Base-by-base conservation (phyloP, 2,113 vertebrate genomes). In the Grammomys dolichurus region DNA sequence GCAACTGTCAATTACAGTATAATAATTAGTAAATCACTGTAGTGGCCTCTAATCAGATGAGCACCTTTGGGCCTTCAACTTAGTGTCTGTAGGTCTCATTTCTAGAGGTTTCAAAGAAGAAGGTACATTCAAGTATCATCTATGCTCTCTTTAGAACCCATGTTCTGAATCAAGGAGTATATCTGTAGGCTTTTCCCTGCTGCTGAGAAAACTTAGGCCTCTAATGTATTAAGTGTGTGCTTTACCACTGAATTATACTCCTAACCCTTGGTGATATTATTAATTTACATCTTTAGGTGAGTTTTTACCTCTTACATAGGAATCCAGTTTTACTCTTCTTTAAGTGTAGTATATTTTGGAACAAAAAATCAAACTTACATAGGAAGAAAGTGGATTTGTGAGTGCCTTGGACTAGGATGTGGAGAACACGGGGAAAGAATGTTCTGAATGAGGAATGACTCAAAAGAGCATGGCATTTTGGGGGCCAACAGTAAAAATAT, bases 101-200 rank as follows among this genome's bases (percentile, higher is more conserved):
- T 75, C 17, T 54, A 89, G 24, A 87, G 78, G 63, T 89, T 0
- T 0, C 2, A 88, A 40, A 1, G 33, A 82, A 93, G 33, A 85
- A 93, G 24, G 24, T 70, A 48, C 43, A 90, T 40, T 94, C 91
- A 95, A 84, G 60, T 94, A 96, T 95, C 93, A 85, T 76, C 73
- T 67, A 94, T 51, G 20, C 67, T 91, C 58, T 40, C 82, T 94
- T 90, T 85, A 78, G 67, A 56, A 58, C 89, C 8, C 43, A 92
- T 85, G 43, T 76, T 88, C n/a, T n/a, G 54, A 95, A 94, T 77
- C 63, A 77, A 6, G 51, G 46, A 81, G 24, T 43, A 60, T 86
- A 43, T 78, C 63, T 72, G 40, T 28, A 91, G 60, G 33, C 11
- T 24, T 87, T 19, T 82, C 3, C 48, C 13, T 17, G 7, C 17